phyloP scores from a whole-genome alignment of 2,888 invertebrate genomes.

The Acrocyrtus sp. region DNA sequence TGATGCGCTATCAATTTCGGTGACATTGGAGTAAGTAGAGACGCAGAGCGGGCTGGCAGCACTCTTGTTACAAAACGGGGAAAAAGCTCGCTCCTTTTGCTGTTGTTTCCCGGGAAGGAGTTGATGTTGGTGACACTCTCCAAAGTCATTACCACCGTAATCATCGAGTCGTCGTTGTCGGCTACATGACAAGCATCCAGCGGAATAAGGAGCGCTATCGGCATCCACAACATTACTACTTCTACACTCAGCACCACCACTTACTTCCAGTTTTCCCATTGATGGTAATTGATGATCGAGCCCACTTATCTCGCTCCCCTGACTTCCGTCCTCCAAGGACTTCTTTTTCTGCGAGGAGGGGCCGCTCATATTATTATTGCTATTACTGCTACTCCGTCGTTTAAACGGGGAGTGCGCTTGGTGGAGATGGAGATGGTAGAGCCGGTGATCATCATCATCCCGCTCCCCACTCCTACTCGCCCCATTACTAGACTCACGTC shows the following conservation, averaged over 20 bases:
- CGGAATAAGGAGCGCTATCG: constrained; percentile 5
- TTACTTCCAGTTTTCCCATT: constrained; percentile 21
- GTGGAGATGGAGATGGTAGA: constrained; percentile 3
- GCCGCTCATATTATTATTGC: constrained; percentile 8
- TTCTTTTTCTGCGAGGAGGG: constrained; percentile 24
- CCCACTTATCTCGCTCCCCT: constrained; percentile 53
- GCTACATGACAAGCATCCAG: constrained; percentile 39
- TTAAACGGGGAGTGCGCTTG: background rate
- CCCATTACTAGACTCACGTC: constrained; percentile 35
- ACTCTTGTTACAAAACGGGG: constrained; percentile 17
- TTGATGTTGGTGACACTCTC: constrained; percentile 51
- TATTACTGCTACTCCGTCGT: background rate
- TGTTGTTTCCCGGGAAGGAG: constrained; percentile 38
- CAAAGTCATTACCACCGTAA: constrained; percentile 52
- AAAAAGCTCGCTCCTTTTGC: constrained; percentile 34
- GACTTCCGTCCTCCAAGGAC: constrained; percentile 51
- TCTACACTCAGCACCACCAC: constrained; percentile 14
- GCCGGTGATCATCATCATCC: constrained; percentile 11
- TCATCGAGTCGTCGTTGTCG: constrained; percentile 36
- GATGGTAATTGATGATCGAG: constrained; percentile 53
- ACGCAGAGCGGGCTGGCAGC: no score
- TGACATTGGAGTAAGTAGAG: constrained; percentile 9
- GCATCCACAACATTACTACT: constrained; percentile 11
- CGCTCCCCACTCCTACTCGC: constrained; percentile 2
- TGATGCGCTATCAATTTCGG: constrained; percentile 41